Conservation (phyloP, 2,113 vertebrate genomes). For the Anseranas semipalmata region DNA sequence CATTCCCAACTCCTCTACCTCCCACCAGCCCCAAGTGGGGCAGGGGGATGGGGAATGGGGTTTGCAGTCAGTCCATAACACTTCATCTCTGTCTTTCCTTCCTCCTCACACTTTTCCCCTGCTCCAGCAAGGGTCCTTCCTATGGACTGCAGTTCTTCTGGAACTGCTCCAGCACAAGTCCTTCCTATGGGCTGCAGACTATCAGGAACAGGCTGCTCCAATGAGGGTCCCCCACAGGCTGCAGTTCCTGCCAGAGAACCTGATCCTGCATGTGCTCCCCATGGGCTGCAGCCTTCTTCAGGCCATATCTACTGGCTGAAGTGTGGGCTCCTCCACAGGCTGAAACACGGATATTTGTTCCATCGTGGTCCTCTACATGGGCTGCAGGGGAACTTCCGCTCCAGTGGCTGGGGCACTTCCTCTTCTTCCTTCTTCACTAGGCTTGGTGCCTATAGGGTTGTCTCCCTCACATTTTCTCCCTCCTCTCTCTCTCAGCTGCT, state of each 20-base stretch:
- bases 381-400: background rate
- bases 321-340: too few species aligned
- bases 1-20: too few species aligned
- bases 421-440: background rate
- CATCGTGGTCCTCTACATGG: background rate
- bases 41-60: too few species aligned
- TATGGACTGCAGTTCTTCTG: too few species aligned
- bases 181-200: too few species aligned
- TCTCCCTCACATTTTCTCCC: background rate
- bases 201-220: background rate
- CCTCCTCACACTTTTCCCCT: background rate
- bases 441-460: background rate
- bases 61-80: background rate
- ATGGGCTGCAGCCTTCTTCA: background rate
- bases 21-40: too few species aligned
- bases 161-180: too few species aligned
- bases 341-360: too few species aligned
- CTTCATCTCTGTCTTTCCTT: background rate
- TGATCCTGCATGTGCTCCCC: background rate
- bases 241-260: background rate
- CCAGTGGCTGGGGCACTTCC: accelerated
- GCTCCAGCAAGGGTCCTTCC: too few species aligned
- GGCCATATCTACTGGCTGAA: too few species aligned
- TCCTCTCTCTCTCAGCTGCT: background rate
- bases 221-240: accelerated